Evolutionary conservation across 2,113 vertebrate genomes (phyloP).

Genomic region (Acrocephalus arundinaceus): DNA sequence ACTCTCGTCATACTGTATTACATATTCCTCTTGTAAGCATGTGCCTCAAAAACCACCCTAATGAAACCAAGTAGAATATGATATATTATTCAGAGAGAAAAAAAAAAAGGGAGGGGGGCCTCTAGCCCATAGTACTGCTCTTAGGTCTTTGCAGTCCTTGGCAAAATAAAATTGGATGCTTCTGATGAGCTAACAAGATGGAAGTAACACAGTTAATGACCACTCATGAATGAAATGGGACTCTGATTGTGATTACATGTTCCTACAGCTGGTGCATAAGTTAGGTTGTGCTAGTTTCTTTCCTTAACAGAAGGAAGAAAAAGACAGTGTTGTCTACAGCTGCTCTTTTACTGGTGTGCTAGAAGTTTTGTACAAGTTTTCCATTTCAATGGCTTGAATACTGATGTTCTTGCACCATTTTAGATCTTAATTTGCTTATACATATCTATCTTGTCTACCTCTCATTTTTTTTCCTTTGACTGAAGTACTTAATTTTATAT

Average conservation of each 20-base stretch:
- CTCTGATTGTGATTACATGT: not conserved
- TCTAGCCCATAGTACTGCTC: not conserved
- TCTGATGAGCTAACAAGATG: fast-evolving
- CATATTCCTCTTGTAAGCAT: not conserved
- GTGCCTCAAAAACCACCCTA: not conserved
- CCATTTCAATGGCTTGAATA: not conserved
- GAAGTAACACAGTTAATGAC: not conserved
- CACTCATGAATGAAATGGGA: not conserved
- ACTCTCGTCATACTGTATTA: not conserved
- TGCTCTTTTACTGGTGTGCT: not conserved
- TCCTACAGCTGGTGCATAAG: not conserved
- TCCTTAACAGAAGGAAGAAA: not conserved
- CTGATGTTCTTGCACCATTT: not conserved
- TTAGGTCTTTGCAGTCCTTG: not conserved
- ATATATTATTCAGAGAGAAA: not conserved
- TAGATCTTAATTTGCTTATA: not conserved
- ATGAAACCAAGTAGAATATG: not conserved
- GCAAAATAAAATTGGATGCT: not conserved
- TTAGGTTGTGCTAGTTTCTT: not conserved
- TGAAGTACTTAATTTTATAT: not conserved
- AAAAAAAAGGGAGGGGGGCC: not conserved
- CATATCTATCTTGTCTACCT: not conserved
- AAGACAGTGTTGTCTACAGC: not conserved
- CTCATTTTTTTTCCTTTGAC: not conserved
- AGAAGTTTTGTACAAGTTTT: not conserved